A percentile compares a stretch with the other conserved stretches of the same genome.
These are phyloP conservation scores for Myotis planiceps DNA, from an alignment of 2,797 vertebrate genomes.

Conservation along the genomic window DNA sequence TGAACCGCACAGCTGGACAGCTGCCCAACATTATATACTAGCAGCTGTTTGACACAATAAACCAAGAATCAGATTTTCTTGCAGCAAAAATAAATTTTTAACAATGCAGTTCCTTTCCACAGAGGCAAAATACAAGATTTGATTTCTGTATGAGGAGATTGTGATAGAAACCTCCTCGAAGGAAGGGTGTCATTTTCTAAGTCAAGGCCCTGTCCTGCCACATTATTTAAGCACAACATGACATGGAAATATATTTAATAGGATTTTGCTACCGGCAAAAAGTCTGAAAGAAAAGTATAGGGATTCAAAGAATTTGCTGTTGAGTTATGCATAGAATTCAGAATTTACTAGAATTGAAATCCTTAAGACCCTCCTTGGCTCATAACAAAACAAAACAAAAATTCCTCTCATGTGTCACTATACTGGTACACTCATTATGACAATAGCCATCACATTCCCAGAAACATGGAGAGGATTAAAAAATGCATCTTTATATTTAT, in stretches of 20 bases:
- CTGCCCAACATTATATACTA: conserved; percentile 4
- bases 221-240: conserved; percentile 71
- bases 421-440: conserved; percentile 39
- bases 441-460: conserved; percentile 19
- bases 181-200: conserved; percentile 47
- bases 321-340: conserved; percentile 70
- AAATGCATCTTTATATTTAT: background rate
- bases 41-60: conserved; percentile 69
- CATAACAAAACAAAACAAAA: conserved; percentile 61
- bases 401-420: conserved; percentile 36
- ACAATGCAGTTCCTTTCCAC: conserved; percentile 66
- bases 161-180: conserved; percentile 47
- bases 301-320: conserved; percentile 48
- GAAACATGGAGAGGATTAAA: conserved; percentile 33
- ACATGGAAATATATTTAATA: conserved; percentile 75
- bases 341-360: conserved; percentile 69
- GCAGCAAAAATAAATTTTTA: conserved; percentile 78
- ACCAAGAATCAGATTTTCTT: conserved; percentile 57
- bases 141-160: background rate
- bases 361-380: conserved; percentile 44
- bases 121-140: conserved; percentile 41
- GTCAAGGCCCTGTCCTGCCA: conserved; percentile 61
- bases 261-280: conserved; percentile 63
- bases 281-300: conserved; percentile 60
- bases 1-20: conserved; percentile 57